Conservation (phyloP, 2,888 invertebrate genomes). For the Malacosoma neustria region DNA sequence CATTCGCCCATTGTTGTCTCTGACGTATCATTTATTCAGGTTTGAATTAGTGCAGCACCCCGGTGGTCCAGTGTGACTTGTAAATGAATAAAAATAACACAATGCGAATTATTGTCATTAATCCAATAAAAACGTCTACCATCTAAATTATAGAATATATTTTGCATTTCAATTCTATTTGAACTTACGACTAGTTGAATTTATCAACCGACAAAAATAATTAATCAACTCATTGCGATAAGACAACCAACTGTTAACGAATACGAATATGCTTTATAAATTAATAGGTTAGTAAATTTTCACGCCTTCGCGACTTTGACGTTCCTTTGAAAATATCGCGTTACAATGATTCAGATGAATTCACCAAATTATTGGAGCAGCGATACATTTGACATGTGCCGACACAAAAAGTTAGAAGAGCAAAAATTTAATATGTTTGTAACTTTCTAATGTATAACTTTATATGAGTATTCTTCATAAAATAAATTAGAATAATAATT, state of each 20-base stretch:
- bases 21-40: constrained; percentile 61
- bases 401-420: not conserved
- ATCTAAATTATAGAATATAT: no score
- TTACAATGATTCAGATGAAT: not conserved
- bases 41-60: constrained; percentile 36
- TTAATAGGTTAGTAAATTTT: not conserved
- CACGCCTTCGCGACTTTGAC: not conserved
- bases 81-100: not conserved
- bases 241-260: not conserved
- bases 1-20: constrained; percentile 54
- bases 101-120: not conserved
- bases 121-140: no score
- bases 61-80: constrained; percentile 42
- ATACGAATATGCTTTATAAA: not conserved
- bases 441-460: no score
- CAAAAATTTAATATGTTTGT: not conserved
- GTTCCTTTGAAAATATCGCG: not conserved
- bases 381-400: not conserved
- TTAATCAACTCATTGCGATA: not conserved
- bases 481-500: no score
- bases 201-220: no score
- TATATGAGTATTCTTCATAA: no score
- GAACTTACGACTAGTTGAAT: no score
- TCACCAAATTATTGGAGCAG: not conserved
- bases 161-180: no score